phyloP scores from a whole-genome alignment of 2,797 vertebrate species.

The Clarias pachynema region DNA sequence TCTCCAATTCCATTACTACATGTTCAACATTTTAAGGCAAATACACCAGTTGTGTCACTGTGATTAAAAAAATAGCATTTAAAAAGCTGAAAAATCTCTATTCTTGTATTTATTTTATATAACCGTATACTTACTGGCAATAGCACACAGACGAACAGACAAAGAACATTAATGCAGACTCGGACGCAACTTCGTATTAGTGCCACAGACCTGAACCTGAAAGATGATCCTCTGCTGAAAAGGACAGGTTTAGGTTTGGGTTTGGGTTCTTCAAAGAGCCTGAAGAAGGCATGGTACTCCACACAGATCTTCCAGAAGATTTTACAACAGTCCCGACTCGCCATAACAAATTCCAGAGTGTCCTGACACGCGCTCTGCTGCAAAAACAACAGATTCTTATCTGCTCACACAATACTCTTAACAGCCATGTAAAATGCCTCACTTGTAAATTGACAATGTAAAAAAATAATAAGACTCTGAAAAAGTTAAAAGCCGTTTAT shows the following conservation, averaged over 20 bases:
- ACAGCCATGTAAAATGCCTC: background rate
- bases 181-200: background rate
- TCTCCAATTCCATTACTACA: background rate
- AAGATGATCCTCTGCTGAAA: conserved; percentile 94
- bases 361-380: conserved; percentile 90
- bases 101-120: background rate
- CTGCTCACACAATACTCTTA: background rate
- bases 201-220: conserved; percentile 90
- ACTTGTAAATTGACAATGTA: background rate
- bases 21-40: background rate
- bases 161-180: background rate
- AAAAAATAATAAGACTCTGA: background rate
- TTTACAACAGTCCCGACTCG: conserved; percentile 95
- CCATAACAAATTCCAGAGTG: conserved; percentile 96
- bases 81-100: background rate
- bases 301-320: conserved; percentile 99
- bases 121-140: background rate
- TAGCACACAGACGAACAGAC: background rate
- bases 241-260: conserved; percentile 94
- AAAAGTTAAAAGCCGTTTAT: background rate
- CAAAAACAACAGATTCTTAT: conserved; percentile 28
- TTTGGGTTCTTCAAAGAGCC: conserved; percentile 96
- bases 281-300: conserved; percentile 97
- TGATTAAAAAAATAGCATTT: background rate
- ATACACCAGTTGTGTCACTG: background rate